Evolutionary conservation across 2,888 invertebrate genomes (phyloP), one percentile per base, ranked within the genome.

Genomic region (Tetheella fluctuosa): DNA sequence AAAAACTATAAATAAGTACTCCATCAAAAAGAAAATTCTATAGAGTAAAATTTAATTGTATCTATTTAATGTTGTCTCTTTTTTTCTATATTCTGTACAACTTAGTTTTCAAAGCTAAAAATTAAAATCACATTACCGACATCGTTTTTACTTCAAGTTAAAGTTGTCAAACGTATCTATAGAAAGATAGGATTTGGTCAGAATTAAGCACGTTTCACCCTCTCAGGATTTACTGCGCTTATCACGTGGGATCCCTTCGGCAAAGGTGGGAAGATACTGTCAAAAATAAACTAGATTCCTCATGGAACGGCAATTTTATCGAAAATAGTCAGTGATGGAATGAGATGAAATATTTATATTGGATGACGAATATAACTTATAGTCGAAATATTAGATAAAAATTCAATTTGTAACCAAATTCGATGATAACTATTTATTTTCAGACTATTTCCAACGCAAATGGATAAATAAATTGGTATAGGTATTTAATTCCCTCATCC

Each of bases 251-350:
- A 71, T 61, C 70, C 68, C 68, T 68, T 59, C 64, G 61, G 61
- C 59, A 70, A 73, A 74, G 61, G 72, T 68, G 61, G 58, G 64
- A 59, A 69, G 74, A 64, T 64, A 65, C 62, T 68, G 68, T 63
- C 70, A 73, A 74, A 74, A 71, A 66, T 74, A 74, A 68, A 71
- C 59, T 65, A 61, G 39, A 63, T 52, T 52, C 57, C 10, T 54
- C 52, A 59, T 52, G 59, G 59, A 60, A 54, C 42, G 56, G 58
- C 55, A 67, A 67, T 67, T 71, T 60, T 53, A 54, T 60, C 52
- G 59, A 54, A 62, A 65, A 69, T 65, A 68, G 64, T 63, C 59
- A 13, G 8, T 25, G 48, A 48, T 20, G 48, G 20, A 48, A 48
- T 48, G 42, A 20, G 20, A 48, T 48, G 15, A 17, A 48, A 15